A percentile compares a stretch with the other conserved stretches of the same genome.
Conservation (phyloP, 2,888 invertebrate genomes). For the Nephrotoma appendiculata region DNA sequence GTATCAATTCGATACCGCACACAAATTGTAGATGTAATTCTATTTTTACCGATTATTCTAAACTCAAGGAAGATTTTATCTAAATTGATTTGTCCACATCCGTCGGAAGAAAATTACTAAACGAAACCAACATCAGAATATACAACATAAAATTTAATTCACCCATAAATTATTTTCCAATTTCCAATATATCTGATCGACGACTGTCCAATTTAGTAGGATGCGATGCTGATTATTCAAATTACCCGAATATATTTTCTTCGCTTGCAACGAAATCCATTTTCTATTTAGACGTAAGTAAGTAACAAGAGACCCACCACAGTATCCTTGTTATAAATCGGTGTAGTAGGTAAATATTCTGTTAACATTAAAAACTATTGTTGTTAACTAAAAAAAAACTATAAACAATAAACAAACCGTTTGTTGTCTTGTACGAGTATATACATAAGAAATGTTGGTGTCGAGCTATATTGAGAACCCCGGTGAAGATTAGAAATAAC, state of each 20-base stretch:
- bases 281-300: not conserved
- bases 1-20: too few relatives aligned
- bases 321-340: not conserved
- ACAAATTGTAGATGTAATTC: too few relatives aligned
- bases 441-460: not conserved
- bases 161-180: not conserved
- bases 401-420: not conserved
- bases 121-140: too few relatives aligned
- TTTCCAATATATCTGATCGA: not conserved
- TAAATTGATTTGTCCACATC: too few relatives aligned
- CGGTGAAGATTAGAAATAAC: not conserved
- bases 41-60: too few relatives aligned
- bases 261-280: not conserved
- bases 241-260: not conserved
- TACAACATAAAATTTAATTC: too few relatives aligned
- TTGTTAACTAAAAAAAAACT: not conserved
- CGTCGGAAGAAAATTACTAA: too few relatives aligned
- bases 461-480: not conserved
- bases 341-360: not conserved
- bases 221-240: not conserved
- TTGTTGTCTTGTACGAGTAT: not conserved
- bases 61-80: too few relatives aligned
- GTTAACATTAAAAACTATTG: not conserved
- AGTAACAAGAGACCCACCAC: not conserved
- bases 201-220: not conserved